Evolutionary conservation across 1,140 invertebrate species (phyloP), one percentile per base, ranked within the genome.

Genomic region (Diuraphis noxia): DNA sequence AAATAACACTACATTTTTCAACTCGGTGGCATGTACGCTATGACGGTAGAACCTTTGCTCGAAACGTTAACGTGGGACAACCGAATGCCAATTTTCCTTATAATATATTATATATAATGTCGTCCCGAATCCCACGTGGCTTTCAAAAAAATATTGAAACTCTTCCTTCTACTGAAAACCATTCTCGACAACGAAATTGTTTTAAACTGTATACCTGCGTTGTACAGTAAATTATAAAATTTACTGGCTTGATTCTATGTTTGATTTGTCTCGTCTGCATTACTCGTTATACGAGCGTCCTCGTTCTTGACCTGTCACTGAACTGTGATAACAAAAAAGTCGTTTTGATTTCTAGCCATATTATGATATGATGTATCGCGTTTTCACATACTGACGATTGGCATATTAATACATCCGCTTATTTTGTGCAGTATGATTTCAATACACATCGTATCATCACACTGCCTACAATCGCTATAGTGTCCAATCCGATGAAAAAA

Each of bases 1-100:
- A 88, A 63, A 79, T 79, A 43, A 40, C 34, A 79, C 88, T 25
- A 36, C 34, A 41, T 89, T 49, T 52, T 86, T 86, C 46, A 86
- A 86, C 43, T 52, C n/a, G 0, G 30, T 72, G 30, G 56, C 30
- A 72, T 72, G 56, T 72, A 82, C 79, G 23, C 34, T 21, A n/a
- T 21, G 23, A 25, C 36, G 36, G 3, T 25, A 4, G 21, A 38
- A 38, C 23, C 21, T 81, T 38, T 41, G 30, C 38, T 30, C 30
- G 25, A 84, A 84, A 41, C 17, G 82, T n/a, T 13, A 72, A 72
- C 56, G 13, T 13, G 5, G 0, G 30, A 17, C 30, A n/a, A 72
- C 56, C 30, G n/a, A 72, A 72, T 72, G 56, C 56, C 56, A 72
- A 72, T 72, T 72, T 72, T 72, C 8, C 30, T n/a, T 34, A 72